phyloP scores from a whole-genome alignment of 2,888 invertebrate species.

The Leptinotarsa rubiginosa region DNA sequence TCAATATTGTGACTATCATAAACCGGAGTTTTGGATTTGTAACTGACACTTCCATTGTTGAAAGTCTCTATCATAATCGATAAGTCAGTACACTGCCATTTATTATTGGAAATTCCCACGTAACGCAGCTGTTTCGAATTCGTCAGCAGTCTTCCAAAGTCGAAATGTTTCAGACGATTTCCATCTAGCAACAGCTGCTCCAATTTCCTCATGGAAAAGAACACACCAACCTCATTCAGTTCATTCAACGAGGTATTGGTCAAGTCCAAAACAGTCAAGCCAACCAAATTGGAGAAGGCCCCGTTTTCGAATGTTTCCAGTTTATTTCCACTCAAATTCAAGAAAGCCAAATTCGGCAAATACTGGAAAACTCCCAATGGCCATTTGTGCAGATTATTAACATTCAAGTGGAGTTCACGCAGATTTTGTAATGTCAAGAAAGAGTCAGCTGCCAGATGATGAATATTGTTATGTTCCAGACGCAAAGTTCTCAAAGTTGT shows the following conservation, averaged over 20 bases:
- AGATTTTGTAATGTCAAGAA: background rate
- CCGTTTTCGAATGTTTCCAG: slow-evolving; percentile 46
- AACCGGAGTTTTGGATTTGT: slow-evolving; percentile 29
- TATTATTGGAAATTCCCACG: slow-evolving; percentile 47
- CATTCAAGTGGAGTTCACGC: slow-evolving; percentile 33
- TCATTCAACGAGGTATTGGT: slow-evolving; percentile 43
- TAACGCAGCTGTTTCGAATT: slow-evolving; percentile 40
- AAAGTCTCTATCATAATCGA: slow-evolving; percentile 44
- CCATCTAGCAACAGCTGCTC: slow-evolving; percentile 42
- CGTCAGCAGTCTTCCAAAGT: slow-evolving; percentile 35
- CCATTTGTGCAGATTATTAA: slow-evolving; percentile 40
- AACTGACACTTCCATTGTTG: slow-evolving; percentile 39
- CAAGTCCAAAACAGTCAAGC: slow-evolving; percentile 44
- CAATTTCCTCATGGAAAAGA: slow-evolving; percentile 44
- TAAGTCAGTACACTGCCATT: slow-evolving; percentile 49
- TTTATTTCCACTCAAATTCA: slow-evolving; percentile 44
- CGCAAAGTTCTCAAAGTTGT: slow-evolving; percentile 31
- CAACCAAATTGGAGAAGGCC: slow-evolving; percentile 46
- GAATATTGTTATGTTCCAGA: slow-evolving; percentile 39
- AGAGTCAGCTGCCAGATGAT: slow-evolving; percentile 14
- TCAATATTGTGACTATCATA: slow-evolving; percentile 44
- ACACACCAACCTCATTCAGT: slow-evolving; percentile 41
- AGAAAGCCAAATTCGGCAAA: slow-evolving; percentile 33
- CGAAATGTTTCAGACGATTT: slow-evolving; percentile 47
- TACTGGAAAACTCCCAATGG: slow-evolving; percentile 43